Percentiles rank a stretch among this genome's conserved stretches.
These are phyloP conservation scores for Abrostola tripartita DNA, from an alignment of 2,888 invertebrate species.

Conservation along the genomic window DNA sequence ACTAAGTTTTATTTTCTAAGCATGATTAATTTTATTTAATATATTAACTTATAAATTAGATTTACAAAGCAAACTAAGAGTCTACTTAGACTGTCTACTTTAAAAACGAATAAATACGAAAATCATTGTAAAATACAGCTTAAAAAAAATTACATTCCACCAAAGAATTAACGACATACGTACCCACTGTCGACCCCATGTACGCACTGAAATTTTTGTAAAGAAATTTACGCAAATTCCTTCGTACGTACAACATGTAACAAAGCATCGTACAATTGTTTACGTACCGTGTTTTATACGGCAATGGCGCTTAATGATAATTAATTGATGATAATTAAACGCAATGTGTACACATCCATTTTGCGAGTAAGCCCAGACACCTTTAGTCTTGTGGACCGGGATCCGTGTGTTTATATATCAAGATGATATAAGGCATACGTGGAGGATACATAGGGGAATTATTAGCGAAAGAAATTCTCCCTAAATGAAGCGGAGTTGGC, in stretches of 20 bases:
- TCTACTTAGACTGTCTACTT: no score
- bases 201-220: constrained; percentile 17
- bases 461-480: constrained; percentile 40
- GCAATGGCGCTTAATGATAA: constrained; percentile 61
- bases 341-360: constrained; percentile 64
- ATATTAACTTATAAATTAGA: no score
- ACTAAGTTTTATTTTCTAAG: no score
- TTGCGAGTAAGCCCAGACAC: constrained; percentile 61
- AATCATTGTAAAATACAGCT: no score
- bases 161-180: constrained; percentile 2
- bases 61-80: no score
- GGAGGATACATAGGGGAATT: constrained; percentile 40
- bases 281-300: constrained; percentile 57
- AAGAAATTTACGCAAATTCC: constrained; percentile 45
- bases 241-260: constrained; percentile 42
- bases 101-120: no score
- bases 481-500: constrained; percentile 7
- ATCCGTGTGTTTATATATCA: constrained; percentile 49
- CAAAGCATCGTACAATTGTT: constrained; percentile 54
- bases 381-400: constrained; percentile 55
- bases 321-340: constrained; percentile 64
- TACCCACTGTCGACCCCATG: not conserved
- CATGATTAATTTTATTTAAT: no score
- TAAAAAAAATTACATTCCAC: no score
- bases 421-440: constrained; percentile 47